Percentiles rank a stretch among this genome's conserved stretches.
Conservation (phyloP, 1,140 invertebrate species). For the Thalassaphorura encarpata region DNA sequence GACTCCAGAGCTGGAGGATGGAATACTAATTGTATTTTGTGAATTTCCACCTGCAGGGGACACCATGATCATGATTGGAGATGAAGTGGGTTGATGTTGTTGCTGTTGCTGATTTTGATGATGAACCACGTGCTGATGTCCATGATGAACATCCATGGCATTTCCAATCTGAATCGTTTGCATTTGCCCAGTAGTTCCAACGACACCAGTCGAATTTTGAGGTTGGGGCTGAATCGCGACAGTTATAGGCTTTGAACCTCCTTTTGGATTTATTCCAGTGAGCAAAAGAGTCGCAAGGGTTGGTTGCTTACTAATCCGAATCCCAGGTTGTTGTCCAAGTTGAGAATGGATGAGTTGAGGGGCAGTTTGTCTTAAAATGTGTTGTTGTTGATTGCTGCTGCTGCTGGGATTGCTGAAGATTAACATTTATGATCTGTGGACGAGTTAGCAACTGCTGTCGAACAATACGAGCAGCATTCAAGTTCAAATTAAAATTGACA, state of each 20-base stretch:
- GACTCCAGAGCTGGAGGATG: constrained; percentile 15
- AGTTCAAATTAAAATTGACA: constrained; percentile 30
- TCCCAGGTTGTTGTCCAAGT: constrained; percentile 10
- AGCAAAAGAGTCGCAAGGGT: constrained; percentile 26
- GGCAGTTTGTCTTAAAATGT: constrained; percentile 3
- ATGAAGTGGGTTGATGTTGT: neutral
- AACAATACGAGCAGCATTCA: constrained; percentile 19
- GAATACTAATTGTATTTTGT: constrained; percentile 28
- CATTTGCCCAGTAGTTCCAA: neutral
- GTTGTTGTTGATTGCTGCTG: constrained; percentile 15
- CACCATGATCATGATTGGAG: constrained; percentile 10
- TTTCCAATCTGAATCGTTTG: neutral
- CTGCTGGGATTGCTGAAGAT: constrained; percentile 15
- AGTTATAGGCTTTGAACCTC: constrained; percentile 24
- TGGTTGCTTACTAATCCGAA: constrained; percentile 23
- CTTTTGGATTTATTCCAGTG: constrained; percentile 6
- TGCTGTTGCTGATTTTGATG: neutral
- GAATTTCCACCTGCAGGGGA: neutral
- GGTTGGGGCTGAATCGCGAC: constrained; percentile 31
- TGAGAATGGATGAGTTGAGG: constrained; percentile 6
- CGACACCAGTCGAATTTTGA: constrained; percentile 6
- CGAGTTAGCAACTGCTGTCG: constrained; percentile 27
- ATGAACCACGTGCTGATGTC: neutral
- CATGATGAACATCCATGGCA: constrained; percentile 14
- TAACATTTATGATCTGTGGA: constrained; percentile 30